phyloP scores from a whole-genome alignment of 2,888 invertebrate genomes.

The Phanerotoma sp. region DNA sequence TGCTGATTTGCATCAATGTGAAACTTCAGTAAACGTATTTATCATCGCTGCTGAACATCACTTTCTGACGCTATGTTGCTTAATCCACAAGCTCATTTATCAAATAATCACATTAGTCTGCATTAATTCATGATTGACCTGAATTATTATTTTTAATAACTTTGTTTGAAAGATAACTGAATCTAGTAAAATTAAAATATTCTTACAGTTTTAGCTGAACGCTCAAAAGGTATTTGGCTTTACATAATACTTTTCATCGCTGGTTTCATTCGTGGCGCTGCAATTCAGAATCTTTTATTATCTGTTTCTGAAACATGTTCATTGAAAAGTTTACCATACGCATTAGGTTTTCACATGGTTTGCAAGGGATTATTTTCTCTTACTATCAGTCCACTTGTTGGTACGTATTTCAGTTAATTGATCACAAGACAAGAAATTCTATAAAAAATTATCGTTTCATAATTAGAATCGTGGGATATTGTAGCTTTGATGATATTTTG shows the following conservation, averaged over 20 bases:
- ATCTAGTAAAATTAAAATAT: conserved; percentile 1
- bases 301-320: conserved; percentile 78
- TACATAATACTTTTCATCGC: conserved; percentile 73
- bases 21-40: too few species aligned
- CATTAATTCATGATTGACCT: not conserved
- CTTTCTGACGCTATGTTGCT: too few species aligned
- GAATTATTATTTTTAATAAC: too few species aligned
- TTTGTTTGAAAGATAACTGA: not conserved
- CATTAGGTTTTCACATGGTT: conserved; percentile 77
- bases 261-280: conserved; percentile 78
- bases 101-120: too few species aligned
- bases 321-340: conserved; percentile 71
- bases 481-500: too few species aligned
- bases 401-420: conserved; percentile 38
- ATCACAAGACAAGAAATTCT: too few species aligned
- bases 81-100: too few species aligned
- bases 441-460: too few species aligned
- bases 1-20: too few species aligned
- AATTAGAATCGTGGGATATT: too few species aligned
- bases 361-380: conserved; percentile 74
- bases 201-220: conserved; percentile 71
- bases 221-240: conserved; percentile 69
- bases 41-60: too few species aligned
- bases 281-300: conserved; percentile 75
- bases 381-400: conserved; percentile 65